phyloP scores from a whole-genome alignment of 2,888 invertebrate species.

The Volucella bombylans region DNA sequence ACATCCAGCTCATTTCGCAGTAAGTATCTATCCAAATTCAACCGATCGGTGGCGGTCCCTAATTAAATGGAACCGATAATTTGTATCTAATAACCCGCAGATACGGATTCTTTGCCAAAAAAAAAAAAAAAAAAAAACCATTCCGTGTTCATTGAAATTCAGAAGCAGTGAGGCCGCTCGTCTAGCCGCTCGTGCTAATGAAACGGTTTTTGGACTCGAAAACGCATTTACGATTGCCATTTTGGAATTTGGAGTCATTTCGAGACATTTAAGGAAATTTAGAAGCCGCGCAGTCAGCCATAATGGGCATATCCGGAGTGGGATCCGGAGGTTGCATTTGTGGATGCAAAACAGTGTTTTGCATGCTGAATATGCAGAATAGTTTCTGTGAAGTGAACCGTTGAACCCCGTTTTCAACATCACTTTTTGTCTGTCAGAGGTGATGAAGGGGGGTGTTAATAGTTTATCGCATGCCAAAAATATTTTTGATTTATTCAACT shows the following conservation, averaged over 20 bases:
- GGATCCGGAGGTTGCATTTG: not conserved
- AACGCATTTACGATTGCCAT: too few species aligned
- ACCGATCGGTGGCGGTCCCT: too few species aligned
- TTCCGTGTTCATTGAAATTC: conserved; percentile 7
- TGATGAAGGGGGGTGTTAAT: not conserved
- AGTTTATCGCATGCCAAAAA: conserved; percentile 57
- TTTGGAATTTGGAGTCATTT: too few species aligned
- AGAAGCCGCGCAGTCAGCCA: too few species aligned
- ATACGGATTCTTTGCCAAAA: not conserved
- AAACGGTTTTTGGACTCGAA: too few species aligned
- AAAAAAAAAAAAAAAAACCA: not conserved
- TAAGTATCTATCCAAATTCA: conserved; percentile 82
- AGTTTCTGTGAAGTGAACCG: conserved; percentile 6
- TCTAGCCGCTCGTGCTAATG: too few species aligned
- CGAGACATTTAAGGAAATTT: too few species aligned
- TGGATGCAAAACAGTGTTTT: conserved; percentile 5
- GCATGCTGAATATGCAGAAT: conserved; percentile 31
- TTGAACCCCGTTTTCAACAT: conserved; percentile 47
- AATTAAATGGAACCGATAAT: too few species aligned
- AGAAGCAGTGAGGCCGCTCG: not conserved
- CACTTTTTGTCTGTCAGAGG: not conserved
- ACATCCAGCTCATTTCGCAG: conserved; percentile 90
- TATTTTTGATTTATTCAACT: conserved; percentile 62
- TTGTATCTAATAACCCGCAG: too few species aligned
- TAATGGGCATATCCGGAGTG: too few species aligned